Evolutionary conservation across 2,888 invertebrate genomes (phyloP).

Genomic region (Platycnemis pennipes): DNA sequence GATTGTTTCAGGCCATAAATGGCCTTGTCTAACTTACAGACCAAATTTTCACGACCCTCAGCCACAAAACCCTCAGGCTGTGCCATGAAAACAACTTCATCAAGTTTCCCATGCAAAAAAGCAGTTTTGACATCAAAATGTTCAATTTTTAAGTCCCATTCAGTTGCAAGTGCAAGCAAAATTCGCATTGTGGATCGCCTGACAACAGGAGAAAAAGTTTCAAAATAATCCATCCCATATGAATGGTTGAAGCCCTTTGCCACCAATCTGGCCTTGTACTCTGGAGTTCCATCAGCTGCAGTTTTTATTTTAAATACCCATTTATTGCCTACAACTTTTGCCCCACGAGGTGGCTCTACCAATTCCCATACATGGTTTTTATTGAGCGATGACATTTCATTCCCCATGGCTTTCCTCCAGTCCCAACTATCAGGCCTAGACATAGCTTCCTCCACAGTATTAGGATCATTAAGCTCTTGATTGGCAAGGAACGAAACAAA

Average conservation of each 20-base stretch:
- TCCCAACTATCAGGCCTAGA: neutral
- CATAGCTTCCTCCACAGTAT: neutral
- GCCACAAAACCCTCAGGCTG: conserved; percentile 13
- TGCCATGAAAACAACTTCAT: conserved; percentile 34
- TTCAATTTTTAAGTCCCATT: neutral
- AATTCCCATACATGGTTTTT: neutral
- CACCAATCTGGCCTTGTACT: conserved; percentile 39
- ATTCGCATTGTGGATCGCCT: neutral
- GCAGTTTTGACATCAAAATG: conserved; percentile 50
- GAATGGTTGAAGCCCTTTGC: conserved; percentile 18
- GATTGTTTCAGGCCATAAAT: too few species aligned
- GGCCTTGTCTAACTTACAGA: neutral
- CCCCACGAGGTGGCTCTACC: neutral
- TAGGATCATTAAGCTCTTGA: neutral
- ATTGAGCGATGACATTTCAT: neutral
- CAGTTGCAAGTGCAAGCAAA: neutral
- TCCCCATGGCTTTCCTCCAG: neutral
- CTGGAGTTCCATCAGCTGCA: neutral
- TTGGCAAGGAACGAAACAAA: too few species aligned
- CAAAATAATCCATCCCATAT: neutral
- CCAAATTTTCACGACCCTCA: neutral
- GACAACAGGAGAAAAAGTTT: conserved; percentile 38
- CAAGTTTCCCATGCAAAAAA: conserved; percentile 26
- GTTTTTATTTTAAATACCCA: neutral
- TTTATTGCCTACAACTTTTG: neutral